Conservation (phyloP, 2,113 vertebrate genomes). For the Eudyptes chrysolophus region DNA sequence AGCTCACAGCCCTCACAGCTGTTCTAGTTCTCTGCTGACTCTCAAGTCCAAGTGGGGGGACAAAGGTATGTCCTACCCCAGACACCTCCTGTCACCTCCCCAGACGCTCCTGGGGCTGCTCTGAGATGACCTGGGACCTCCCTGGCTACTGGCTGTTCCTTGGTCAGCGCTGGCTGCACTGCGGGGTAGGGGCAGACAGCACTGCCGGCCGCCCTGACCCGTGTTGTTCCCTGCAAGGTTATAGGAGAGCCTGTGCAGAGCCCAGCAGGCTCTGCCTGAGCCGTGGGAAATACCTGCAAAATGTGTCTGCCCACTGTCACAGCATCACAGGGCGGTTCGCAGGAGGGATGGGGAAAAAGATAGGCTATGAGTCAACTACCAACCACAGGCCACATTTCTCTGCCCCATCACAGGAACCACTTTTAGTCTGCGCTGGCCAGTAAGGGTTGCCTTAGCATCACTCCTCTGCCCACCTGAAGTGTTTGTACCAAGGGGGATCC, state of each 20-base stretch:
- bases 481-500: not conserved
- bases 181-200: not conserved
- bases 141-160: not conserved
- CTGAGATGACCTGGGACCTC: not conserved
- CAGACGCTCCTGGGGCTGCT: not conserved
- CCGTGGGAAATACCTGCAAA: not conserved
- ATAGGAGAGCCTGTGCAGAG: not conserved
- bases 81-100: not conserved
- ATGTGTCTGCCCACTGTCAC: not conserved
- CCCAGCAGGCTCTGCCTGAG: not conserved
- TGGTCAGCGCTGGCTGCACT: not conserved
- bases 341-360: not conserved
- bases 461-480: not conserved
- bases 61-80: not conserved
- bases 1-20: not conserved
- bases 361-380: not conserved
- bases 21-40: not conserved
- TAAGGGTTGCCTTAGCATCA: not conserved
- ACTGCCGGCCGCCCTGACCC: not conserved
- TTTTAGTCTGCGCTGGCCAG: not conserved
- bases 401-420: not conserved
- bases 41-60: not conserved
- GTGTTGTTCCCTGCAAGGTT: fast-evolving
- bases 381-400: not conserved
- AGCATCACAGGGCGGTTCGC: not conserved